Evolutionary conservation across 1,140 invertebrate species (phyloP).

Genomic region (Diabrotica undecimpunctata): DNA sequence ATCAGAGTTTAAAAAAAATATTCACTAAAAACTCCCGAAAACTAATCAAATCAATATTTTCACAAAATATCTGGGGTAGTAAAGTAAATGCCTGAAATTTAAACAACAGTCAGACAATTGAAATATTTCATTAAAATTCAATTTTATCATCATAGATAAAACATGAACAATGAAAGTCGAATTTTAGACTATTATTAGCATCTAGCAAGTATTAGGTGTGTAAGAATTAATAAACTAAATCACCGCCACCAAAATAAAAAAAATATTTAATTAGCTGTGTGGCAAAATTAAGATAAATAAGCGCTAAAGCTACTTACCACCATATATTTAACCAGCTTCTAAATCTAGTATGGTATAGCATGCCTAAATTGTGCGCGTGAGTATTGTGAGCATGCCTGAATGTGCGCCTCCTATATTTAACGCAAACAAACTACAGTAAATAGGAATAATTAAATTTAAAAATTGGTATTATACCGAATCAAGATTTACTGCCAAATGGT

Average conservation of each 20-base stretch:
- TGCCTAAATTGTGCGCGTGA: conserved; percentile 42
- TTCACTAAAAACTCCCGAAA: too few relatives aligned
- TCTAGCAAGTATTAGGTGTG: too few relatives aligned
- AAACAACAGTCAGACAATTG: too few relatives aligned
- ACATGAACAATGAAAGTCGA: too few relatives aligned
- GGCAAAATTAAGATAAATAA: conserved; percentile 38
- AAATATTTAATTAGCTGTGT: conserved; percentile 14
- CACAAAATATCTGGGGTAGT: too few relatives aligned
- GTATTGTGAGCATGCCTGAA: conserved; percentile 43
- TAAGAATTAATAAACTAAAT: too few relatives aligned
- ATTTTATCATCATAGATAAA: too few relatives aligned
- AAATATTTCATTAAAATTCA: too few relatives aligned
- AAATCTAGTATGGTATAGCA: conserved; percentile 45
- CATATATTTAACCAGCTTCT: conserved; percentile 37
- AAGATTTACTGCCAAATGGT: conserved; percentile 13
- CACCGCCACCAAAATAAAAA: conserved; percentile 35
- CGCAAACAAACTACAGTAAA: conserved; percentile 45
- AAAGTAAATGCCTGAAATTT: too few relatives aligned
- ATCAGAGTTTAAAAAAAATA: too few relatives aligned
- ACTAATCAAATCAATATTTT: too few relatives aligned
- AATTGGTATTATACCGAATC: conserved; percentile 30
- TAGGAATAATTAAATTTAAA: conserved; percentile 28
- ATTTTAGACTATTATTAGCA: too few relatives aligned
- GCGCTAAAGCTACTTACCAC: conserved; percentile 44
- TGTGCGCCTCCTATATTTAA: conserved; percentile 42